phyloP scores from a whole-genome alignment of 2,113 vertebrate genomes.

The Prunella fulvescens region DNA sequence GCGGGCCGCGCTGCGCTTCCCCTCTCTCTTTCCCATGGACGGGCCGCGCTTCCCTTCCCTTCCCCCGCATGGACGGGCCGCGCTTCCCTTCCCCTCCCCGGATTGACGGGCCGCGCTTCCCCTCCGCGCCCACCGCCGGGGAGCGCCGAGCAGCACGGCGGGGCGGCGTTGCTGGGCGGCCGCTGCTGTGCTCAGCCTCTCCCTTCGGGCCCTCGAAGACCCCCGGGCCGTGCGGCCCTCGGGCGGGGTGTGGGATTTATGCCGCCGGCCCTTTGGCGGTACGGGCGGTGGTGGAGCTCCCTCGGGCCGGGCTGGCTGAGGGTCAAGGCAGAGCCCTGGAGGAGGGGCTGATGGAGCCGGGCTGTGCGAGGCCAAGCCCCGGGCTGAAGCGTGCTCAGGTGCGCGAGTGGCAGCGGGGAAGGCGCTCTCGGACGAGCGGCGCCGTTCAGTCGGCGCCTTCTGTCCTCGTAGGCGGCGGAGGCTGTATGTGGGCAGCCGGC shows the following conservation, averaged over 20 bases:
- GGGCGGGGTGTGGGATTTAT: not conserved
- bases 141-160: not conserved
- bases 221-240: rapidly evolving
- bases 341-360: too few relatives aligned
- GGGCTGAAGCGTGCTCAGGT: rapidly evolving
- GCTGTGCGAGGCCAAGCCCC: not conserved
- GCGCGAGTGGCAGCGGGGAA: not conserved
- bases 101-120: rapidly evolving
- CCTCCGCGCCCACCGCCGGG: too few relatives aligned
- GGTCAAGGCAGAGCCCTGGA: rapidly evolving
- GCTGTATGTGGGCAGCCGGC: rapidly evolving
- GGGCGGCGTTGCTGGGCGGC: rapidly evolving
- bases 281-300: rapidly evolving
- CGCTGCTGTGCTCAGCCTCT: not conserved
- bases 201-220: rapidly evolving
- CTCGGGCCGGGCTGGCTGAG: not conserved
- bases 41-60: too few relatives aligned
- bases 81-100: too few relatives aligned
- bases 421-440: rapidly evolving
- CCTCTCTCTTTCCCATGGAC: too few relatives aligned
- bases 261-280: rapidly evolving
- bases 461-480: rapidly evolving
- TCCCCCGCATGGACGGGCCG: too few relatives aligned
- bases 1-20: too few relatives aligned
- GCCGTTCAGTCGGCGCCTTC: rapidly evolving